Evolutionary conservation across 1,140 invertebrate species (phyloP).

Genomic region (Anagrus nilaparvatae): DNA sequence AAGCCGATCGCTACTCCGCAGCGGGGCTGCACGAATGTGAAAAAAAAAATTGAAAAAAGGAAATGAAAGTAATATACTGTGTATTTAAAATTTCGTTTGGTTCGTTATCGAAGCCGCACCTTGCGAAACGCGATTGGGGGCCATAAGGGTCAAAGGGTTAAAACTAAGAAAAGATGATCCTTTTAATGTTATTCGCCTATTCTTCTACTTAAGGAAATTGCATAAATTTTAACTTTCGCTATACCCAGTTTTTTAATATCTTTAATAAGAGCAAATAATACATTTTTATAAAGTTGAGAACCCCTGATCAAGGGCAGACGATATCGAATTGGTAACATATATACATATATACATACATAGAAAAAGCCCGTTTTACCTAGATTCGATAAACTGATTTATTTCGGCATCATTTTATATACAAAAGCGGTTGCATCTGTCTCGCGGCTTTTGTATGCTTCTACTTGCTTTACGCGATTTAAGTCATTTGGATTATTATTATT

Average conservation of each 20-base stretch:
- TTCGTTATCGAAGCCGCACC: no score
- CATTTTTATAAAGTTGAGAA: constrained; percentile 20
- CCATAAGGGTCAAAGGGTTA: no score
- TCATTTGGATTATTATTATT: no score
- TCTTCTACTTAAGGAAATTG: no score
- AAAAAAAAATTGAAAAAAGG: no score
- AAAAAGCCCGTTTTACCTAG: constrained; percentile 32
- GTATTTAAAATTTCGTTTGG: no score
- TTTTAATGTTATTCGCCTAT: no score
- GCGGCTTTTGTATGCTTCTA: constrained; percentile 10
- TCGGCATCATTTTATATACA: constrained; percentile 32
- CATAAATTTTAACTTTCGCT: no score
- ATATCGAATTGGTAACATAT: constrained; percentile 20
- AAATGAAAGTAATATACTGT: no score
- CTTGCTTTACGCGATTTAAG: constrained; percentile 10
- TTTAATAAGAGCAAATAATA: neutral
- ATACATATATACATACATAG: constrained; percentile 13
- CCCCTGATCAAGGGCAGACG: constrained; percentile 21
- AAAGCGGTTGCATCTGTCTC: constrained; percentile 34
- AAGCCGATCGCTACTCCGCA: constrained; percentile 27
- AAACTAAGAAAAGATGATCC: no score
- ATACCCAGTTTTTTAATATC: no score
- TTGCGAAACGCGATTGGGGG: no score
- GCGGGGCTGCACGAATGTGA: neutral
- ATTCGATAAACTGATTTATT: constrained; percentile 42